Evolutionary conservation across 2,113 vertebrate genomes (phyloP).

Genomic region (Carassius carassius): DNA sequence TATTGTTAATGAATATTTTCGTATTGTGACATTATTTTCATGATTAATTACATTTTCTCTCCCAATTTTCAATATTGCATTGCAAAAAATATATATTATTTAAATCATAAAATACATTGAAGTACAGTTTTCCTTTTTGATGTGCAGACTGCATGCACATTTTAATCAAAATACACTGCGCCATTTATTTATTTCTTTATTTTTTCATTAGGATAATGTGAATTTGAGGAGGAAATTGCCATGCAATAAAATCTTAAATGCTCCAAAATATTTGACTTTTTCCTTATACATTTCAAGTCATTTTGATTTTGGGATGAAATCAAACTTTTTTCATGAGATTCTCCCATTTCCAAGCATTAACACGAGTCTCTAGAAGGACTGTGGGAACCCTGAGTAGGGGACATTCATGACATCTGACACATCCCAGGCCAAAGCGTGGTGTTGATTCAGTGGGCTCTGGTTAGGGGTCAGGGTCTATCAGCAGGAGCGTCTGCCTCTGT

Average conservation of each 20-base stretch:
- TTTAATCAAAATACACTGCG: neutral
- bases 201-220: neutral
- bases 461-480: constrained; percentile 16
- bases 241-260: neutral
- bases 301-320: neutral
- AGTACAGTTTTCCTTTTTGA: too few relatives aligned
- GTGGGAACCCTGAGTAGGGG: neutral
- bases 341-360: neutral
- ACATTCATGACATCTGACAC: constrained; percentile 18
- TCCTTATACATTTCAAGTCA: neutral
- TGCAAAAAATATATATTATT: neutral
- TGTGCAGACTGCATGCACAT: neutral
- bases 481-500: neutral
- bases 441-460: constrained; percentile 11
- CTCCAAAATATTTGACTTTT: neutral
- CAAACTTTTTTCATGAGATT: neutral
- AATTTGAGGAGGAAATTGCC: neutral
- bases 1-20: neutral
- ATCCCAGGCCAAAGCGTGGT: neutral
- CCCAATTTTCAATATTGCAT: neutral
- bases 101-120: too few relatives aligned
- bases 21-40: neutral
- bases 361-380: neutral
- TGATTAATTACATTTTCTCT: neutral
- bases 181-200: too few relatives aligned